These are phyloP conservation scores for Chlorops oryzae DNA, from an alignment of 1,140 invertebrate genomes.

Conservation along the genomic window DNA sequence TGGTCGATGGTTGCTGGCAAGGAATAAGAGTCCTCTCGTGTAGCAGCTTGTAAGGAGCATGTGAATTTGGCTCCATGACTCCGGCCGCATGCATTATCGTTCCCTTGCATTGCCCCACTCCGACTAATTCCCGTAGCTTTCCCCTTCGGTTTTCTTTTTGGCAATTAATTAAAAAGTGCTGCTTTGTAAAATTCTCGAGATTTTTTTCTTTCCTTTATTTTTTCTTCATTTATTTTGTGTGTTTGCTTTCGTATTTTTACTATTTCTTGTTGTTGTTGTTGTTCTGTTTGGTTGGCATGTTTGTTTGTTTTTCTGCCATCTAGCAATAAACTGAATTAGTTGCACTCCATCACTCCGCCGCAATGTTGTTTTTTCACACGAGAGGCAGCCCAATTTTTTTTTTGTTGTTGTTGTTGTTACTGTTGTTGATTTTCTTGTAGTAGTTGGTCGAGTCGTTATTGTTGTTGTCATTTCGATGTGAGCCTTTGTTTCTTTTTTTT, in stretches of 20 bases:
- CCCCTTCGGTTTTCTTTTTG: no score
- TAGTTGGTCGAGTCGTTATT: not conserved
- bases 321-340: slow-evolving; percentile 30
- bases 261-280: slow-evolving; percentile 1
- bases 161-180: no score
- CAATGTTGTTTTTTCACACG: no score
- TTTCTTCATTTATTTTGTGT: not conserved
- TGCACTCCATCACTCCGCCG: not conserved
- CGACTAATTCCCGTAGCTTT: no score
- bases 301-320: slow-evolving; percentile 39
- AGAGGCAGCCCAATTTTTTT: slow-evolving; percentile 4
- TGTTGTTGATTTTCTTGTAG: slow-evolving; percentile 1
- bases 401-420: slow-evolving; percentile 12
- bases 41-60: no score
- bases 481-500: not conserved
- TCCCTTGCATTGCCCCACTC: no score
- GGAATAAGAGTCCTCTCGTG: no score
- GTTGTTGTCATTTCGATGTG: slow-evolving; percentile 2
- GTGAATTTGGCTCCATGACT: no score
- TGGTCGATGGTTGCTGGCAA: no score
- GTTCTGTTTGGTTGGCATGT: slow-evolving; percentile 16
- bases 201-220: not conserved
- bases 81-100: no score
- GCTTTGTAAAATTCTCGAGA: not conserved
- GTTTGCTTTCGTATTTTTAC: not conserved